Percentiles rank a stretch among this genome's conserved stretches.
Evolutionary conservation across 2,113 vertebrate genomes (phyloP).

Genomic region (Gasterosteus nipponicus): DNA sequence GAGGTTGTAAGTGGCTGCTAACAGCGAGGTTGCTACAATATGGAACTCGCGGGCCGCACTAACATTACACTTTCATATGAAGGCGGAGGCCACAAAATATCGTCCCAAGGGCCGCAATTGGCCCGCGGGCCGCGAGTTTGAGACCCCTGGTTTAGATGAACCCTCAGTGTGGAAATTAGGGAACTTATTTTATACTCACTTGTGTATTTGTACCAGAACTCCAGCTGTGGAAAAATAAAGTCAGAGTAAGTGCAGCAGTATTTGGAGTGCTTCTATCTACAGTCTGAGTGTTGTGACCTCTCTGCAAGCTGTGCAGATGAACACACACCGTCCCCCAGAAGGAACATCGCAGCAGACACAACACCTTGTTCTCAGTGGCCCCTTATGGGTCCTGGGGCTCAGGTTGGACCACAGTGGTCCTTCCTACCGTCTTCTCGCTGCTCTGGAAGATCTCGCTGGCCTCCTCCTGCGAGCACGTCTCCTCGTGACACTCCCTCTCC

Average conservation of each 20-base stretch:
- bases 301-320: background rate
- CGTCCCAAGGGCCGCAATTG: no score
- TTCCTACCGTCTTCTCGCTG: conserved; percentile 83
- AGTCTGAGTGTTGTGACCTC: background rate
- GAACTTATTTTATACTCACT: conserved; percentile 72
- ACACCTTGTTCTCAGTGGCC: background rate
- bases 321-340: no score
- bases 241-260: conserved; percentile 3
- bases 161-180: background rate
- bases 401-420: background rate
- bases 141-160: background rate
- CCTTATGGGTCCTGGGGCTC: background rate
- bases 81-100: no score
- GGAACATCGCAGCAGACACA: no score
- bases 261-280: background rate
- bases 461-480: conserved; percentile 86
- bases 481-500: conserved; percentile 87
- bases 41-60: no score
- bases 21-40: no score
- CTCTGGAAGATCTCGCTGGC: conserved; percentile 86
- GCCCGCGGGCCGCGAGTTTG: no score
- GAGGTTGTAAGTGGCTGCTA: no score
- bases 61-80: no score
- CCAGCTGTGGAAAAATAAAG: conserved; percentile 77
- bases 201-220: conserved; percentile 88